Evolutionary conservation across 2,888 invertebrate species (phyloP).

Genomic region (Lissocephala sabroskyi): DNA sequence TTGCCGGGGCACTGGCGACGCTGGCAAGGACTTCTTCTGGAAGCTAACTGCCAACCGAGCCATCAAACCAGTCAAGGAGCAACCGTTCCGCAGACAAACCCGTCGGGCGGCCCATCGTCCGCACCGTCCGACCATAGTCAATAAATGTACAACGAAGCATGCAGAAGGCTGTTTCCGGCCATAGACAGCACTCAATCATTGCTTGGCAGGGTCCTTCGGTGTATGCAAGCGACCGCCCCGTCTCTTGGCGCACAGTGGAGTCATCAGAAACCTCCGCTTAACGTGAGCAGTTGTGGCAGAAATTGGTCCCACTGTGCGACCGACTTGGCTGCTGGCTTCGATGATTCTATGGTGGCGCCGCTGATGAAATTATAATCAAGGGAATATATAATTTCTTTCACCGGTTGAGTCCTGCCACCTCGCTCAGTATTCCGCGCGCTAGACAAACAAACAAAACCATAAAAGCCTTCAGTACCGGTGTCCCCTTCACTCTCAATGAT

Average conservation of each 20-base stretch:
- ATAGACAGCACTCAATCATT: slow-evolving; percentile 49
- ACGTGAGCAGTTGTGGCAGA: background rate
- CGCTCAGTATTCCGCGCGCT: background rate
- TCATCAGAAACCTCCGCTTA: too few species aligned
- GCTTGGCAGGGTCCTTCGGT: too few species aligned
- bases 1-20: too few species aligned
- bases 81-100: too few species aligned
- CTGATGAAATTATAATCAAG: slow-evolving; percentile 71
- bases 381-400: slow-evolving; percentile 69
- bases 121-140: slow-evolving; percentile 28
- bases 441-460: slow-evolving; percentile 43
- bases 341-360: slow-evolving; percentile 58
- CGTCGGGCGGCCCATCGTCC: too few species aligned
- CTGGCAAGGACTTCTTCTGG: background rate
- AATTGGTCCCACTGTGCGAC: too few species aligned
- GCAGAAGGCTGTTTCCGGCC: slow-evolving; percentile 35
- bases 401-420: slow-evolving; percentile 54
- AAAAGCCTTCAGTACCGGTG: slow-evolving; percentile 14
- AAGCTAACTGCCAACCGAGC: too few species aligned
- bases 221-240: too few species aligned
- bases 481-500: slow-evolving; percentile 40
- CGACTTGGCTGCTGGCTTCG: slow-evolving; percentile 23
- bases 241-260: background rate
- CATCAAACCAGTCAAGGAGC: too few species aligned
- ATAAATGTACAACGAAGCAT: slow-evolving; percentile 49